These are phyloP conservation scores for Crotophaga sulcirostris DNA, from an alignment of 2,113 vertebrate genomes.

Conservation along the genomic window DNA sequence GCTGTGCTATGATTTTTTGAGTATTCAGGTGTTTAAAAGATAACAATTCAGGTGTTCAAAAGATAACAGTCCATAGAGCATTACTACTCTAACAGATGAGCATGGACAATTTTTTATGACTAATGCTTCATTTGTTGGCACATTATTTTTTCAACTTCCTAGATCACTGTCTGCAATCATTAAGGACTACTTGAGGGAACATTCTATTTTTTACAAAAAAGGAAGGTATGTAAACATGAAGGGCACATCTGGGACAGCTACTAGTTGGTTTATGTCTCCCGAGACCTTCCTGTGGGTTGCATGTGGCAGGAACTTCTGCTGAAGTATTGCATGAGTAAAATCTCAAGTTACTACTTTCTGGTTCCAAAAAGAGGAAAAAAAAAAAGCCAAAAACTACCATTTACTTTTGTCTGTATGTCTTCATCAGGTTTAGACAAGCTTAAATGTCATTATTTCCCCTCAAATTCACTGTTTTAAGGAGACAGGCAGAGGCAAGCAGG, in stretches of 20 bases:
- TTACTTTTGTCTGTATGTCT: slow-evolving; percentile 16
- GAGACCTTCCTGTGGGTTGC: background rate
- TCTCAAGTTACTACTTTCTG: slow-evolving; percentile 24
- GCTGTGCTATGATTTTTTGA: background rate
- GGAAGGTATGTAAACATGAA: background rate
- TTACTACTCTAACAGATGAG: background rate
- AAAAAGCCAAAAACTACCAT: background rate
- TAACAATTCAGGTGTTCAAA: background rate
- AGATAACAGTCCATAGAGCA: background rate
- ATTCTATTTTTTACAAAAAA: background rate
- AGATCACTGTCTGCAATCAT: background rate
- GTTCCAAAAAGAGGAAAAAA: too few species aligned
- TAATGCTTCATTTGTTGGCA: background rate
- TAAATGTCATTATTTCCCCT: background rate
- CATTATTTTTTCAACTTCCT: background rate
- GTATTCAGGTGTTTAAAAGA: background rate
- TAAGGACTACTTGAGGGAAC: background rate
- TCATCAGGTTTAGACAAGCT: background rate
- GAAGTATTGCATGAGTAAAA: background rate
- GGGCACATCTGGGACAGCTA: background rate
- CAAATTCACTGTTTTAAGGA: background rate
- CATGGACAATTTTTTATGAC: background rate
- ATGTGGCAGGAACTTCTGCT: slow-evolving; percentile 3
- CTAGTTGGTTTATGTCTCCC: background rate
- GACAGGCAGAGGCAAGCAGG: background rate